Conservation (phyloP, 2,797 vertebrate species). For the Myotis daubentonii region DNA sequence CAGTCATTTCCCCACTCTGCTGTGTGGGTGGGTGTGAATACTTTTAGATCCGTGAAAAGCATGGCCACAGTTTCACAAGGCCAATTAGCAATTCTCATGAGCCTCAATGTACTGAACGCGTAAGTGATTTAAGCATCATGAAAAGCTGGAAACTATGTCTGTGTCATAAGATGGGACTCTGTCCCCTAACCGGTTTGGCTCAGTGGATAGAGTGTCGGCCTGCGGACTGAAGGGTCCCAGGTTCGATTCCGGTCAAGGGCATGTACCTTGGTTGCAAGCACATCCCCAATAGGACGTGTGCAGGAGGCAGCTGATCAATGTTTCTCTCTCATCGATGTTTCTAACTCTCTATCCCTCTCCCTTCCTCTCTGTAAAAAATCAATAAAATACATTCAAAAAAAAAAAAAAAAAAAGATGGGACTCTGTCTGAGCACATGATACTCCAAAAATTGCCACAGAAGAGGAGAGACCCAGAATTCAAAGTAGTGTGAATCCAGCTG, state of each 20-base stretch:
- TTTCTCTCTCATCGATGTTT: too few species aligned
- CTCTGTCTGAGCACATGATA: not conserved
- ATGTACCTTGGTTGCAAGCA: too few species aligned
- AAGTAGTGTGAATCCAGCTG: conserved; percentile 17
- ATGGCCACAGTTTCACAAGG: conserved; percentile 6
- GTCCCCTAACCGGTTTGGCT: too few species aligned
- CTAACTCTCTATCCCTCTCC: too few species aligned
- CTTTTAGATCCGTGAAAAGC: not conserved
- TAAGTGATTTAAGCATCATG: not conserved
- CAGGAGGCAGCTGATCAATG: too few species aligned
- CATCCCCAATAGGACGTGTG: too few species aligned
- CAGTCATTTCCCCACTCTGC: not conserved
- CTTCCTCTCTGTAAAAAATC: too few species aligned
- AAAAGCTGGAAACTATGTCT: not conserved
- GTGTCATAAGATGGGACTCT: conserved; percentile 3
- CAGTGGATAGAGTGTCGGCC: too few species aligned
- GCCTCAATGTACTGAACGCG: not conserved
- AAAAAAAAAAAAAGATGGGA: not conserved
- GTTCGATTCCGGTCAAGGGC: too few species aligned
- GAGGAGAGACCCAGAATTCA: conserved; percentile 9
- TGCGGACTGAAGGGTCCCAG: too few species aligned
- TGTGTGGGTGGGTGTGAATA: not conserved
- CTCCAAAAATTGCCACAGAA: not conserved
- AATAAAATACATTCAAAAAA: too few species aligned
- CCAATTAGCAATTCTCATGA: not conserved